Conservation (phyloP, 30 jellyfish, hydroid and myxozoan genomes). For the Aurelia sp. region DNA sequence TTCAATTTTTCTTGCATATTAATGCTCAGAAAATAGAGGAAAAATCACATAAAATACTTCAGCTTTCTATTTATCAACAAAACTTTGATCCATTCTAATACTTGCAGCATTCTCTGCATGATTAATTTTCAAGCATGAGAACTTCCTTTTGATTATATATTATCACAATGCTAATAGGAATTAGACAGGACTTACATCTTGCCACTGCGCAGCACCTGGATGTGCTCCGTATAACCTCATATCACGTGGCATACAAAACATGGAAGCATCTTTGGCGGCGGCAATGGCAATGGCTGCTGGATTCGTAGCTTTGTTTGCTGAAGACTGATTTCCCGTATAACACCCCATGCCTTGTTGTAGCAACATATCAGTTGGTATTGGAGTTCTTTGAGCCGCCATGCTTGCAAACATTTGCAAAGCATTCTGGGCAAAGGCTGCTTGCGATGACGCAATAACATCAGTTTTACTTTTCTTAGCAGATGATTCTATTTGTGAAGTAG, state of each 20-base stretch:
- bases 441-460: slow-evolving; percentile 59
- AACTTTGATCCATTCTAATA: no score
- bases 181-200: slow-evolving; percentile 63
- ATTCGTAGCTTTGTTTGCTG: slow-evolving; percentile 77
- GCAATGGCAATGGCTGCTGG: slow-evolving; percentile 99
- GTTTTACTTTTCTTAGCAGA: slow-evolving; percentile 37
- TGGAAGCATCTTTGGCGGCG: slow-evolving; percentile 89
- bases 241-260: slow-evolving; percentile 71
- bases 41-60: no score
- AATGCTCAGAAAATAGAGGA: no score
- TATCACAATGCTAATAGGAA: no score
- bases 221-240: slow-evolving; percentile 89
- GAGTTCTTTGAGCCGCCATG: slow-evolving; percentile 76
- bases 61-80: no score
- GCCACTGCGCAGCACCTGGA: slow-evolving; percentile 97
- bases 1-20: no score
- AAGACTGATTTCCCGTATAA: slow-evolving; percentile 45
- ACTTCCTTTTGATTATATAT: no score
- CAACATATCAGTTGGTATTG: slow-evolving; percentile 67
- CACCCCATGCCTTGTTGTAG: slow-evolving; percentile 70
- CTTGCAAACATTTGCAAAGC: slow-evolving; percentile 79
- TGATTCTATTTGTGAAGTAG: slow-evolving; percentile 48
- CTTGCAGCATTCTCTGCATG: no score
- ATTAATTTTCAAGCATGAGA: no score
- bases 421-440: slow-evolving; percentile 50